These are phyloP conservation scores for Naja naja DNA, from an alignment of 2,113 vertebrate species.

Conservation along the genomic window DNA sequence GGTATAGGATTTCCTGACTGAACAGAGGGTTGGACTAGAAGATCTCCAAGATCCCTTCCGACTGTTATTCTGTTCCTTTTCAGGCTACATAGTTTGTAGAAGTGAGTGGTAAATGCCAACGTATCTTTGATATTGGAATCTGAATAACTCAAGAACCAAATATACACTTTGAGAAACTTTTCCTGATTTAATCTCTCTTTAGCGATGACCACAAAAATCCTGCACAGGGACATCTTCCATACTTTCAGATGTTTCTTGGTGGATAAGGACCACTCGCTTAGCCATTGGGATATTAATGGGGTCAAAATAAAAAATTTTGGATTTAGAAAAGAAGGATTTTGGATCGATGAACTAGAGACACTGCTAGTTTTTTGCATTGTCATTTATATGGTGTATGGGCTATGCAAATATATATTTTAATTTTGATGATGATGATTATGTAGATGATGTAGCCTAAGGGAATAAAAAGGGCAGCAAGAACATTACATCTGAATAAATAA, in stretches of 20 bases:
- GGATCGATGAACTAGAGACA: background rate
- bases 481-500: constrained; percentile 88
- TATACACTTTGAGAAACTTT: background rate
- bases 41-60: background rate
- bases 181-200: background rate
- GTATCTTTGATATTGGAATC: background rate
- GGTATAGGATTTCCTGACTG: background rate
- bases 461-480: constrained; percentile 45
- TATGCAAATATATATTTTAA: background rate
- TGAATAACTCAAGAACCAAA: background rate
- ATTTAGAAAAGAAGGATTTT: background rate
- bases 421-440: background rate
- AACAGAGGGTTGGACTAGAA: background rate
- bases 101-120: background rate
- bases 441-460: background rate
- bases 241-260: background rate
- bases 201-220: background rate
- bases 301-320: background rate
- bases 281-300: background rate
- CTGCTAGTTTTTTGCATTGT: background rate
- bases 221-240: background rate
- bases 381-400: background rate
- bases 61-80: background rate
- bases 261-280: background rate
- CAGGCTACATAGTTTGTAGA: background rate